Percentiles rank a stretch among this genome's conserved stretches.
These are phyloP conservation scores for Euura lappo DNA, from an alignment of 1,140 invertebrate genomes.

Conservation along the genomic window DNA sequence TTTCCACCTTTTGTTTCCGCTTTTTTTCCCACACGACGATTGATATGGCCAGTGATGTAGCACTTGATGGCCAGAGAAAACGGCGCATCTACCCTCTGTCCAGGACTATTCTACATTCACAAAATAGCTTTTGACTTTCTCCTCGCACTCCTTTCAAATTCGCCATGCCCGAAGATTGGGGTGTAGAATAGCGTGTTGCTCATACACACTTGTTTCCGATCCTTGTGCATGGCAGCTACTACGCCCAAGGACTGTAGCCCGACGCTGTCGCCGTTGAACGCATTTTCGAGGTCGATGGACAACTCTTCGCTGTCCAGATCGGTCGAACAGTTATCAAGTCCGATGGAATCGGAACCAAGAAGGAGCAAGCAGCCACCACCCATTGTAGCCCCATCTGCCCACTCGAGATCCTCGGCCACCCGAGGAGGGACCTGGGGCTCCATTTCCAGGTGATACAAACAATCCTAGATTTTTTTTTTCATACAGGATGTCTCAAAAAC, in stretches of 20 bases:
- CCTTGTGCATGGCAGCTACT: slow-evolving; percentile 64
- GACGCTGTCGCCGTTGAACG: slow-evolving; percentile 79
- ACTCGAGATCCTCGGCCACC: slow-evolving; percentile 56
- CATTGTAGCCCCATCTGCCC: slow-evolving; percentile 51
- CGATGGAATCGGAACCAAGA: slow-evolving; percentile 65
- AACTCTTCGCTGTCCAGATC: slow-evolving; percentile 77
- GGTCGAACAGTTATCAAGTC: slow-evolving; percentile 76
- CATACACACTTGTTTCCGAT: no score
- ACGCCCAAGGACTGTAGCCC: slow-evolving; percentile 85
- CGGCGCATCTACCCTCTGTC: no score
- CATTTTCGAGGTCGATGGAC: slow-evolving; percentile 79
- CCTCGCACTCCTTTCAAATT: no score
- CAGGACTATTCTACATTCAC: no score
- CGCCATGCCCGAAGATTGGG: no score
- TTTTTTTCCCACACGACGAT: no score
- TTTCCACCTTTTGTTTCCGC: no score
- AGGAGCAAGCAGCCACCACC: slow-evolving; percentile 51
- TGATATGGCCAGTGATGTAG: no score
- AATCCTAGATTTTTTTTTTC: no score
- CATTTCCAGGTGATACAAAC: slow-evolving; percentile 56
- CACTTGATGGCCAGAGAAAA: no score
- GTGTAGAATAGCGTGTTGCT: not conserved
- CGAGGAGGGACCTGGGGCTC: slow-evolving; percentile 63
- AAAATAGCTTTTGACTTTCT: no score
- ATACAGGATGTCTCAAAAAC: no score